phyloP scores from a whole-genome alignment of 2,888 invertebrate genomes.

The Iphiclides podalirius region DNA sequence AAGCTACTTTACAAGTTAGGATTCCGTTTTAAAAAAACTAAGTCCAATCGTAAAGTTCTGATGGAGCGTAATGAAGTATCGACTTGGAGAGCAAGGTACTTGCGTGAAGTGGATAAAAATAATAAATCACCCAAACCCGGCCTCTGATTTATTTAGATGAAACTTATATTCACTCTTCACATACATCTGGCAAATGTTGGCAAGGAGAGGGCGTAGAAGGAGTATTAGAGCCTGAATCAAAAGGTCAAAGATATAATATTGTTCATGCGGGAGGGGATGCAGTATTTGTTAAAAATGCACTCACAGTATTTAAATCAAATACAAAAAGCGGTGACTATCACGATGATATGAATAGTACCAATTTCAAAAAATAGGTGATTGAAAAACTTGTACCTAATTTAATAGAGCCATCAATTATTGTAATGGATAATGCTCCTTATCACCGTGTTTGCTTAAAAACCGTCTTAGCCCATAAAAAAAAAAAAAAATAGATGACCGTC shows the following conservation, averaged over 20 bases:
- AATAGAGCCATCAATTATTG: no score
- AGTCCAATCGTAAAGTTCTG: conserved; percentile 7
- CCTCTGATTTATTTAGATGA: conserved; percentile 3
- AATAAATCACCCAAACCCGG: neutral
- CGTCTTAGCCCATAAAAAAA: no score
- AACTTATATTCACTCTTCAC: conserved; percentile 9
- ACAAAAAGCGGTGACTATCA: no score
- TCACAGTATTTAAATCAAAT: no score
- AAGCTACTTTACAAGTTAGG: conserved; percentile 1
- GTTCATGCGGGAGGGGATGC: neutral
- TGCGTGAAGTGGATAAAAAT: conserved; percentile 2
- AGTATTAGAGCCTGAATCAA: conserved; percentile 6
- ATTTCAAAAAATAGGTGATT: no score
- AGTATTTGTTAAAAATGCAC: no score
- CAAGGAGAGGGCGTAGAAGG: conserved; percentile 6
- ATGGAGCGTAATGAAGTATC: no score
- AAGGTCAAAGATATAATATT: conserved; percentile 6
- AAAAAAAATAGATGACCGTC: no score
- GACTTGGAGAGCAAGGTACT: conserved; percentile 6
- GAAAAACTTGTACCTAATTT: no score
- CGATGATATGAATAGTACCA: no score
- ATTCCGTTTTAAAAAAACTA: conserved; percentile 6
- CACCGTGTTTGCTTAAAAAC: no score
- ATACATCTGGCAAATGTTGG: conserved; percentile 9
- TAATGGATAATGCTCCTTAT: no score